phyloP scores from a whole-genome alignment of 1,140 invertebrate genomes.

The Eubasilissa regina region DNA sequence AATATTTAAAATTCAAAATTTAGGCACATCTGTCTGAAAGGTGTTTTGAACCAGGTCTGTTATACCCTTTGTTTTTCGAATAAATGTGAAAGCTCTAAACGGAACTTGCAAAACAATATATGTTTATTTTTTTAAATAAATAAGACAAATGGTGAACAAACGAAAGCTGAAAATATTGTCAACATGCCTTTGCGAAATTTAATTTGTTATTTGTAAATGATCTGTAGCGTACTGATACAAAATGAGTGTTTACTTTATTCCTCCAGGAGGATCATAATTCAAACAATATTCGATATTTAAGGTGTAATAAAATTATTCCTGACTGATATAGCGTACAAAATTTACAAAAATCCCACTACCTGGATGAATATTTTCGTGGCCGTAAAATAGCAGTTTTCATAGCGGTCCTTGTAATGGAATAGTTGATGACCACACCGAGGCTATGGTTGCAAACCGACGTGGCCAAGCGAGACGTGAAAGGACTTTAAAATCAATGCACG shows the following conservation, averaged over 20 bases:
- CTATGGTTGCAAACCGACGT: too few species aligned
- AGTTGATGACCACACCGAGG: slow-evolving; percentile 46
- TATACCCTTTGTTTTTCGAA: too few species aligned
- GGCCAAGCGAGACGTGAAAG: too few species aligned
- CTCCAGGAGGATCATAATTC: background rate
- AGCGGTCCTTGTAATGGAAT: slow-evolving; percentile 51
- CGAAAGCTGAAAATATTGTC: background rate
- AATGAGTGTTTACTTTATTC: too few species aligned
- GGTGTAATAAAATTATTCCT: slow-evolving; percentile 32
- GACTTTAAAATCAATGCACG: too few species aligned
- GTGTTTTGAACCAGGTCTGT: too few species aligned
- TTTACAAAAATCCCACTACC: slow-evolving; percentile 28
- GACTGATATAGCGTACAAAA: slow-evolving; percentile 46
- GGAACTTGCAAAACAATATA: too few species aligned
- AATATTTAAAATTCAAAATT: too few species aligned
- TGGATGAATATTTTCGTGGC: slow-evolving; percentile 51
- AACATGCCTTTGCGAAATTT: background rate
- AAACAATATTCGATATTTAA: slow-evolving; percentile 17
- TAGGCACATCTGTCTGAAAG: too few species aligned
- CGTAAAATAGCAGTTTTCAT: slow-evolving; percentile 54
- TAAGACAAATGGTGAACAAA: too few species aligned
- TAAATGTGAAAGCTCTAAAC: too few species aligned
- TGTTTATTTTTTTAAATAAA: too few species aligned
- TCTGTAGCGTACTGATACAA: background rate
- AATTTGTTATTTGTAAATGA: background rate